Base-by-base conservation (phyloP, 2,797 vertebrate species). In the Pangasius krempfi region DNA sequence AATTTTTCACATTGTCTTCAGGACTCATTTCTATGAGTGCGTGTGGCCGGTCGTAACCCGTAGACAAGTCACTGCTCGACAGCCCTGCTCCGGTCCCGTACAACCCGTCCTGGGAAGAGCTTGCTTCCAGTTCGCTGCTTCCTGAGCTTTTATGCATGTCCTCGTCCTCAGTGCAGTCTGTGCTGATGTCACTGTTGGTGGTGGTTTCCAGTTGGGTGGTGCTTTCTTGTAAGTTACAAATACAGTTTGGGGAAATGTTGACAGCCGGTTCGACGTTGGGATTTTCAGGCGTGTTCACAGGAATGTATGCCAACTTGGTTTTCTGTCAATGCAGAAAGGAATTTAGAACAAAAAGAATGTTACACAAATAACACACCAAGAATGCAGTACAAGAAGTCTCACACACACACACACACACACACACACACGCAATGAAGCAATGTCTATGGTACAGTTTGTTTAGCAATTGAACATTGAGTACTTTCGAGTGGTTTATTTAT, bases 31-130 rank as follows among this genome's bases (percentile, higher is more conserved):
- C 73, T 33, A 60, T 1, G 14, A 37, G 6, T 0, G 0, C 1
- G 7, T 92, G 91, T 0, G 75, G 86, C 1, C 78, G 56, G 88
- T 92, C 91, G 8, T 93, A 93, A 27, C 60, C 88, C 5, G 1
- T 8, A 0, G 33, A 2, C 2, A 22, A 8, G 56, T 0, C 8
- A 2, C 62, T n/a, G 47, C 16, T 27, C 2, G 81, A 88, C 20
- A 68, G 25, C 0, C 58, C 73, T 2, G 25, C 25, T 37, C 2
- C 16, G 16, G 56, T 20, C 72, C 86, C 33, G 25, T 76, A 44
- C 27, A 7, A 13, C 5, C 0, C 44, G 0, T 8, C 12, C 50
- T 13, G 5, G 20, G 9, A 66, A 2, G 0, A 22, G 0, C 0
- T 2, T 4, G 1, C 44, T 9, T 81, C 54, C 5, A 9, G 25